Conservation (phyloP, 2,888 invertebrate genomes). For the Synergus umbraculus region DNA sequence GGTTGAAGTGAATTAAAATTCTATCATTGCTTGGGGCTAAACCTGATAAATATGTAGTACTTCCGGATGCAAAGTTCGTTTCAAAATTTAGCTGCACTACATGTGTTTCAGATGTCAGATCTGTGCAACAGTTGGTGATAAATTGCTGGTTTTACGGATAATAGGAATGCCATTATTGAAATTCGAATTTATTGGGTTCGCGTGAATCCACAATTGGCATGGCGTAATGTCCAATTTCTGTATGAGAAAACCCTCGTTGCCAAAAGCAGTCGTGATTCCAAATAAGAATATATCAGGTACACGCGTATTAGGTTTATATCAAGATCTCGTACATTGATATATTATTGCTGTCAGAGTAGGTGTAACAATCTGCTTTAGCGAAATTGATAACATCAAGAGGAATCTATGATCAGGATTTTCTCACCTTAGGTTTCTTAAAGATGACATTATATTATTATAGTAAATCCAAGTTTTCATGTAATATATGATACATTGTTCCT, state of each 20-base stretch:
- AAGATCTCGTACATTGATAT: conserved; percentile 1
- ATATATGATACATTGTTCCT: not conserved
- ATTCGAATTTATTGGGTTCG: not conserved
- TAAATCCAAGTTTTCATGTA: too few species aligned
- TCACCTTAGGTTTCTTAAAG: not conserved
- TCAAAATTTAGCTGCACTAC: conserved; percentile 13
- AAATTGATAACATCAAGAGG: not conserved
- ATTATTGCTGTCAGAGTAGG: conserved; percentile 5
- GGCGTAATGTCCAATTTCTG: conserved; percentile 17
- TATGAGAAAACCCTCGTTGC: not conserved
- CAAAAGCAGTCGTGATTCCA: not conserved
- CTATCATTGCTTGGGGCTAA: conserved; percentile 14
- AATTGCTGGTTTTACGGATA: conserved; percentile 11
- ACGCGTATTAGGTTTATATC: not conserved
- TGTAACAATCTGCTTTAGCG: conserved; percentile 1
- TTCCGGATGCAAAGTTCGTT: conserved; percentile 5
- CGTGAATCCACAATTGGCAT: conserved; percentile 17
- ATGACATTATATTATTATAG: not conserved
- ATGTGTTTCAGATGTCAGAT: conserved; percentile 6
- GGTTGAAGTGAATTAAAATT: conserved; percentile 19
- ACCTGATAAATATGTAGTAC: conserved; percentile 12
- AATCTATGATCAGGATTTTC: not conserved
- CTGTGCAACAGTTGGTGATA: not conserved
- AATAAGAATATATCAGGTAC: not conserved
- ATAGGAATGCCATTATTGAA: conserved; percentile 7